Conservation (phyloP, 1,140 invertebrate species). For the Philopotamus ludificatus region DNA sequence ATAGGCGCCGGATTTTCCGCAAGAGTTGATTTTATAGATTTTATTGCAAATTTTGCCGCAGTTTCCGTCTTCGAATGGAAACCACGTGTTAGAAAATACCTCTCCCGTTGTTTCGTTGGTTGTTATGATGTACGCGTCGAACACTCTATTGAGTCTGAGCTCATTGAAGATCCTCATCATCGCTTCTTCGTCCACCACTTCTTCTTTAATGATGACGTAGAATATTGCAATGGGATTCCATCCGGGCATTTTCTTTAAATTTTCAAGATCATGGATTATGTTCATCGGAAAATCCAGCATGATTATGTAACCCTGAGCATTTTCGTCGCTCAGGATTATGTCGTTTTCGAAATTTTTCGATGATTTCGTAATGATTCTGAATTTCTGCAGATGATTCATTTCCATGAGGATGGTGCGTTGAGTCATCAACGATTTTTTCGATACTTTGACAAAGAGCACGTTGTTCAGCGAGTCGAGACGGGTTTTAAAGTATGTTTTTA, state of each 20-base stretch:
- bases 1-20: neutral
- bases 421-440: neutral
- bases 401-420: constrained; percentile 6
- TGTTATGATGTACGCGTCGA: constrained; percentile 16
- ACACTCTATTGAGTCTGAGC: constrained; percentile 9
- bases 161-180: constrained; percentile 27
- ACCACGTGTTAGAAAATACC: constrained; percentile 19
- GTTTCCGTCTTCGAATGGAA: constrained; percentile 6
- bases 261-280: constrained; percentile 4
- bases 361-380: constrained; percentile 3
- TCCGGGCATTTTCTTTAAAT: constrained; percentile 2
- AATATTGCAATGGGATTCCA: constrained; percentile 28
- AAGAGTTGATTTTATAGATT: constrained; percentile 13
- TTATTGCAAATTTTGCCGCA: constrained; percentile 13
- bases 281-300: constrained; percentile 7
- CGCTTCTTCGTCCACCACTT: neutral
- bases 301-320: constrained; percentile 11
- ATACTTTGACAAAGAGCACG: constrained; percentile 8
- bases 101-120: neutral
- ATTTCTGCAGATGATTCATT: neutral
- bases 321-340: neutral
- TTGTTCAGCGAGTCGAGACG: neutral
- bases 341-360: neutral
- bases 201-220: constrained; percentile 11
- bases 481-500: constrained; percentile 5